Percentiles rank a stretch among this genome's conserved stretches.
phyloP scores from a whole-genome alignment of 2,113 vertebrate genomes.

The Lasiurus cinereus region DNA sequence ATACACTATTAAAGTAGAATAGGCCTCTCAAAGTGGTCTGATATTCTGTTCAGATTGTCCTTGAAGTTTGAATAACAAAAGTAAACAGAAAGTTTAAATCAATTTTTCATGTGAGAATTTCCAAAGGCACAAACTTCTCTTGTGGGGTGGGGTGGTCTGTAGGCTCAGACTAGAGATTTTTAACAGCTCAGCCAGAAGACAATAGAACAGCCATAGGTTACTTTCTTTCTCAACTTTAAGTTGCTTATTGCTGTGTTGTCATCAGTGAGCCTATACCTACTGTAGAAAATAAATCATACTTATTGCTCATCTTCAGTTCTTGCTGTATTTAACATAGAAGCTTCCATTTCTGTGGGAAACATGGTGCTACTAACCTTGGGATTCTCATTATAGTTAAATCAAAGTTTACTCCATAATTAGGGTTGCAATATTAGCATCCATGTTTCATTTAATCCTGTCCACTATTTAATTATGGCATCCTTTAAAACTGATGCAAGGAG shows the following conservation, averaged over 20 bases:
- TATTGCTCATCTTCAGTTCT: conserved; percentile 55
- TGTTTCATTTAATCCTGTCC: conserved; percentile 20
- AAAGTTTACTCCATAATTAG: conserved; percentile 65
- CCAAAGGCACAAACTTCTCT: conserved; percentile 38
- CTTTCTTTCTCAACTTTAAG: conserved; percentile 19
- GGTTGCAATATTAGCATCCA: conserved; percentile 67
- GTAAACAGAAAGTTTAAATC: conserved; percentile 46
- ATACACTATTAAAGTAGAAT: conserved; percentile 31
- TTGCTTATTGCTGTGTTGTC: conserved; percentile 33
- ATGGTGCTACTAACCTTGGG: conserved; percentile 56
- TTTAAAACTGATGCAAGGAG: not conserved
- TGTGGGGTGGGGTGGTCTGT: not conserved
- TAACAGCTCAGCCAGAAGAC: conserved; percentile 17
- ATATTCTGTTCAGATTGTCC: conserved; percentile 54
- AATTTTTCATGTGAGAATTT: conserved; percentile 62
- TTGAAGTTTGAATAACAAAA: conserved; percentile 65
- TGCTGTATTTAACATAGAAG: conserved; percentile 66
- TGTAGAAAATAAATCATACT: conserved; percentile 68
- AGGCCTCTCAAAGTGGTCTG: not conserved
- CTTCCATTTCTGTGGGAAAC: conserved; percentile 66
- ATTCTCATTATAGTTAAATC: conserved; percentile 75
- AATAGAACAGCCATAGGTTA: not conserved
- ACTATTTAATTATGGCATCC: not conserved
- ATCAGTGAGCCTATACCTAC: conserved; percentile 60
- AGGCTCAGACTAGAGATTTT: conserved; percentile 27